Evolutionary conservation across 2,797 vertebrate species (phyloP).

Genomic region (Acanthornis magna): DNA sequence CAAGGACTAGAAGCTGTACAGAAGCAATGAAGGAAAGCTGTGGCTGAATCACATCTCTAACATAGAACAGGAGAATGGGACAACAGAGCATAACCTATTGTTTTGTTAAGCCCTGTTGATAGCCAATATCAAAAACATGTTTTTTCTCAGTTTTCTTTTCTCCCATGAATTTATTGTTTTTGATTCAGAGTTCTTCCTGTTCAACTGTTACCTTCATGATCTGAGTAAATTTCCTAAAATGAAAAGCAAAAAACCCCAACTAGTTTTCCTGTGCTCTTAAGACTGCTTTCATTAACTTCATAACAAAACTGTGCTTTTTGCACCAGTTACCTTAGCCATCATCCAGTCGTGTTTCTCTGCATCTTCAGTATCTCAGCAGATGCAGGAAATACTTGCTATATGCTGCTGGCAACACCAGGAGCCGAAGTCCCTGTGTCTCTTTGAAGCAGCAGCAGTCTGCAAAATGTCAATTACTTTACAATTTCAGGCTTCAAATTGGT

Average conservation of each 20-base stretch:
- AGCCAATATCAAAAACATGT: neutral
- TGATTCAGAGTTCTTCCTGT: neutral
- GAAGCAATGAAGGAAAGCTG: neutral
- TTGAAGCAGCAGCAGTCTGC: neutral
- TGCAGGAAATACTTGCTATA: neutral
- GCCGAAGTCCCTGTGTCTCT: neutral
- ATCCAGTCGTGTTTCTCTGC: neutral
- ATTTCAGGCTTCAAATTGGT: constrained; percentile 3
- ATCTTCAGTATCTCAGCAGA: neutral
- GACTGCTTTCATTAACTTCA: neutral
- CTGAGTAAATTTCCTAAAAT: neutral
- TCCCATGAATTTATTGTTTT: neutral
- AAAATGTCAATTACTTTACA: constrained; percentile 3
- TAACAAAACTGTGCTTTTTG: neutral
- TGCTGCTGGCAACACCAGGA: neutral
- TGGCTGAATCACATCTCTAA: neutral
- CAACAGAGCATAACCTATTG: neutral
- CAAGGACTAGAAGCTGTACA: neutral
- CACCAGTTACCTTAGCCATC: neutral
- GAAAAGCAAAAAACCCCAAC: neutral
- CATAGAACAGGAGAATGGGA: neutral
- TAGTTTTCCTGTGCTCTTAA: neutral
- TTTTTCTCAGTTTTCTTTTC: neutral
- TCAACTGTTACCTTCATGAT: neutral
- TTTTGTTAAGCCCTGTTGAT: neutral